Conservation (phyloP, 2,113 vertebrate genomes). For the Montifringilla adamsi region DNA sequence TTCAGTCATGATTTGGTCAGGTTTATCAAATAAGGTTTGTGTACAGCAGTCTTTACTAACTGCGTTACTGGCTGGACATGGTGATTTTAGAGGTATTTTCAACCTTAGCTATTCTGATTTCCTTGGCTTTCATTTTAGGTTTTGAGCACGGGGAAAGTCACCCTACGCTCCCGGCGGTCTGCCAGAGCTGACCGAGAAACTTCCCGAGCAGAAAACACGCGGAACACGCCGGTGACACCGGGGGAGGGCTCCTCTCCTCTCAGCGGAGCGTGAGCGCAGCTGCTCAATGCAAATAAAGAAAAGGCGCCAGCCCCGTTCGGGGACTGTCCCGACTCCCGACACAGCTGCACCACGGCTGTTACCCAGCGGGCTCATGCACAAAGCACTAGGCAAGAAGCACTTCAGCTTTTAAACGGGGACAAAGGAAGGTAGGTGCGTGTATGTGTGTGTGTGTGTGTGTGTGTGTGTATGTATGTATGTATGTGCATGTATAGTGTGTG, state of each 20-base stretch:
- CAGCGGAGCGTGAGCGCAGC: rapidly evolving
- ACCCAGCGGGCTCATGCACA: not conserved
- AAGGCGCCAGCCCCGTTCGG: rapidly evolving
- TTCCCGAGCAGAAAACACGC: rapidly evolving
- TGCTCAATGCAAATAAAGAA: rapidly evolving
- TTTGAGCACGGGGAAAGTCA: not conserved
- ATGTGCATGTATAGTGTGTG: too few species aligned
- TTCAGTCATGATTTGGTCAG: not conserved
- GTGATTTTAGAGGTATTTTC: not conserved
- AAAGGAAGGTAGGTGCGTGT: not conserved
- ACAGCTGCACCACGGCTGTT: rapidly evolving
- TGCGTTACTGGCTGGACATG: too few species aligned
- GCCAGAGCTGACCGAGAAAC: not conserved
- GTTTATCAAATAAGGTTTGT: not conserved
- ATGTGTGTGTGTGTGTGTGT: too few species aligned
- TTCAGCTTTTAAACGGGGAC: rapidly evolving
- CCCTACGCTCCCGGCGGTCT: rapidly evolving
- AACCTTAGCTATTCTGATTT: not conserved
- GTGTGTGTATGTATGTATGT: too few species aligned
- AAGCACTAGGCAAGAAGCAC: too few species aligned
- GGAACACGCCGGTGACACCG: rapidly evolving
- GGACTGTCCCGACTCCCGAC: not conserved
- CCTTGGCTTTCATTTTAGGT: not conserved
- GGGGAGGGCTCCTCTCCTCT: rapidly evolving
- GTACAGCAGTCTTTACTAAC: not conserved